These are phyloP conservation scores for Sylvia borin DNA, from an alignment of 2,797 vertebrate species.

Conservation along the genomic window DNA sequence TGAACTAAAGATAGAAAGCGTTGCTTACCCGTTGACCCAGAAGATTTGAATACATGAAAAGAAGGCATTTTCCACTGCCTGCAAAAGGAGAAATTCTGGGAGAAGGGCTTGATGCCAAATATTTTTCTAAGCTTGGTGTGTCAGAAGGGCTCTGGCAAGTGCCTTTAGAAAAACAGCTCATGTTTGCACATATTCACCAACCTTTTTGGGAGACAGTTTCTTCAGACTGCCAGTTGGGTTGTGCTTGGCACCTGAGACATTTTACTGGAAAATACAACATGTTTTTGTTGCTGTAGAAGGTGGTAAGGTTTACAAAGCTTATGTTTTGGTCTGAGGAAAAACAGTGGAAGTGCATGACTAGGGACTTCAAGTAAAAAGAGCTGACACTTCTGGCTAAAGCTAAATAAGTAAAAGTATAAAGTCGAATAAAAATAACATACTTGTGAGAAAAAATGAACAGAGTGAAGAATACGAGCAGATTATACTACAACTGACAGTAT, in stretches of 20 bases:
- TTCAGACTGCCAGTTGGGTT: constrained; percentile 41
- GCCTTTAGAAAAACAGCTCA: constrained; percentile 62
- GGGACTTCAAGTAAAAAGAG: constrained; percentile 27
- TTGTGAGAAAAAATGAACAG: neutral
- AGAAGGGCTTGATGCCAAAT: constrained; percentile 53
- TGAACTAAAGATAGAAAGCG: constrained; percentile 46
- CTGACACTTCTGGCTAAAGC: constrained; percentile 6
- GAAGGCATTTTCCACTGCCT: constrained; percentile 55
- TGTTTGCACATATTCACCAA: constrained; percentile 64
- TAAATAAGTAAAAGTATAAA: constrained; percentile 22
- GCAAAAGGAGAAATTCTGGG: constrained; percentile 56
- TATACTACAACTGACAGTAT: neutral
- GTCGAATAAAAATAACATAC: neutral
- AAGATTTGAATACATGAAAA: constrained; percentile 46
- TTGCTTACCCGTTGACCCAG: constrained; percentile 45
- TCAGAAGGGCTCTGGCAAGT: constrained; percentile 62
- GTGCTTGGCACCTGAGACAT: constrained; percentile 36
- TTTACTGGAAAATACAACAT: constrained; percentile 55
- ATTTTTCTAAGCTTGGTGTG: constrained; percentile 65
- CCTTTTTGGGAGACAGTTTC: constrained; percentile 49
- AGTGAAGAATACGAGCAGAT: neutral
- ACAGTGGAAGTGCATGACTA: constrained; percentile 3
- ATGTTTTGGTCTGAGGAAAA: constrained; percentile 49
- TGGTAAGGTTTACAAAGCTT: constrained; percentile 36
- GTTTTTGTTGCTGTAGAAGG: constrained; percentile 49